These are phyloP conservation scores for Naja naja DNA, from an alignment of 2,113 vertebrate species.

Conservation along the genomic window DNA sequence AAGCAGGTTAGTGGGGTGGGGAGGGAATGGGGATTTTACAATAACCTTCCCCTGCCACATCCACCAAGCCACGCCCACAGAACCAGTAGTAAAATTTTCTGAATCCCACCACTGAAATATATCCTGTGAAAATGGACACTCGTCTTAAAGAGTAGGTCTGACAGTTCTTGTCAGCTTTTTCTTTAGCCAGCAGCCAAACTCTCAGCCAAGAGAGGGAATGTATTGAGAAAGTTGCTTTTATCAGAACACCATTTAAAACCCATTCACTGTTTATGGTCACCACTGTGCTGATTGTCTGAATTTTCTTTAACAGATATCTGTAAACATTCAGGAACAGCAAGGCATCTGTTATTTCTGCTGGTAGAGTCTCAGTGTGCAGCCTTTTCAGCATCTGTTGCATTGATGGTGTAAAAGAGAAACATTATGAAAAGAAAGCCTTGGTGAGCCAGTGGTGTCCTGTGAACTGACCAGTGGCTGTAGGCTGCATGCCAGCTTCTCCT, in stretches of 20 bases:
- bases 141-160: not conserved
- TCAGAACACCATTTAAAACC: not conserved
- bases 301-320: constrained; percentile 24
- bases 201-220: not conserved
- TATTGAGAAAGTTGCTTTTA: not conserved
- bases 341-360: not conserved
- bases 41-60: too few species aligned
- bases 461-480: not conserved
- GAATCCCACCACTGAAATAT: too few species aligned
- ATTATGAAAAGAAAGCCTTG: not conserved
- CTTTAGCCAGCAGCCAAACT: not conserved
- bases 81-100: too few species aligned
- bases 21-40: too few species aligned
- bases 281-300: not conserved
- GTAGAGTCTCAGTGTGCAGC: not conserved
- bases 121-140: not conserved
- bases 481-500: not conserved
- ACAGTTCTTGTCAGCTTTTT: not conserved
- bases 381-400: not conserved
- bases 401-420: not conserved
- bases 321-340: not conserved
- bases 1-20: too few species aligned
- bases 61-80: too few species aligned
- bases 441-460: not conserved
- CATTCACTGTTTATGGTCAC: not conserved